Evolutionary conservation across 2,113 vertebrate species (phyloP).

Genomic region (Rhinolophus ferrumequinum): DNA sequence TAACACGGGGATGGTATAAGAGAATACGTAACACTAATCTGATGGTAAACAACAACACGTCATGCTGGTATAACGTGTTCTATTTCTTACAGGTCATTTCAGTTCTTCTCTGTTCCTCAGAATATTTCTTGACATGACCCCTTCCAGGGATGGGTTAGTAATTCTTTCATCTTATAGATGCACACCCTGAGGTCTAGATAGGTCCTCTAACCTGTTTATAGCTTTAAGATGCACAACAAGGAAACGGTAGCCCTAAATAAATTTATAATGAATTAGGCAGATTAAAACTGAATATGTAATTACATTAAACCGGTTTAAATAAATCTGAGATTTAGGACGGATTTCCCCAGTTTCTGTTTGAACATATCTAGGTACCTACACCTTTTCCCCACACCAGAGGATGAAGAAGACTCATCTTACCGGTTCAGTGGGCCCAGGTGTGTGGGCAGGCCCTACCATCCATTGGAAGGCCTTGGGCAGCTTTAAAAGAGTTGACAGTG

Average conservation of each 20-base stretch:
- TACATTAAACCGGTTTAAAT: slow-evolving; percentile 47
- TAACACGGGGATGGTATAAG: background rate
- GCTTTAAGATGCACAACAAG: slow-evolving; percentile 25
- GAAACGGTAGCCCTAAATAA: slow-evolving; percentile 25
- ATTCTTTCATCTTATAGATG: background rate
- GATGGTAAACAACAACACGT: background rate
- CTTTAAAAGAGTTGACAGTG: background rate
- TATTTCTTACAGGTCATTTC: background rate
- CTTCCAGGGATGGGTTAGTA: background rate
- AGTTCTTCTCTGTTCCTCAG: background rate
- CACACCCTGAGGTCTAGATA: background rate
- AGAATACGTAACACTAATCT: background rate
- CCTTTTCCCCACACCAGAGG: background rate
- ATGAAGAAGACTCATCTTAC: background rate
- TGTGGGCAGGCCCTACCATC: background rate
- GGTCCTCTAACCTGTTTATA: background rate
- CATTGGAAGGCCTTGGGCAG: background rate
- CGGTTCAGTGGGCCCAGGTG: background rate
- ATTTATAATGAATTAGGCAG: slow-evolving; percentile 41
- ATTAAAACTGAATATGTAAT: slow-evolving; percentile 52
- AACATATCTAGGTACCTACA: background rate
- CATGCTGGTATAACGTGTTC: background rate
- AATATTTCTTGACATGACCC: background rate
- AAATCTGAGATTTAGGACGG: slow-evolving; percentile 15
- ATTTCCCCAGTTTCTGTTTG: background rate